Percentiles rank a stretch among this genome's conserved stretches.
Evolutionary conservation across 2,888 invertebrate species (phyloP).

Genomic region (Eudasyphora cyanicolor): DNA sequence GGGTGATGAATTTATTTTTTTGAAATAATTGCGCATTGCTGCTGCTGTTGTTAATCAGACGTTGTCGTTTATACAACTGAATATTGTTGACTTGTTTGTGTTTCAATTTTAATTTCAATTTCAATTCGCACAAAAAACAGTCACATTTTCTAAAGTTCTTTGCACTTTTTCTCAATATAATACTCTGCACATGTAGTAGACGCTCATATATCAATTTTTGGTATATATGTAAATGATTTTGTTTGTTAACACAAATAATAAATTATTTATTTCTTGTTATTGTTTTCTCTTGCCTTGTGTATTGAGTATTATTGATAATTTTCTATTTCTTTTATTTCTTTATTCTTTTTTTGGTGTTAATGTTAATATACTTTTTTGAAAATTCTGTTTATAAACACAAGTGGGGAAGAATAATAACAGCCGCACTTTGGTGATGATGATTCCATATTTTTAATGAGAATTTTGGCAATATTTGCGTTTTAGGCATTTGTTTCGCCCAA

Average conservation of each 20-base stretch:
- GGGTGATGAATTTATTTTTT: slow-evolving; percentile 23
- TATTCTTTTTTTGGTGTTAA: neutral
- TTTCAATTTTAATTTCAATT: slow-evolving; percentile 41
- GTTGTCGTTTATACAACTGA: slow-evolving; percentile 1
- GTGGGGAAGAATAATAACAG: neutral
- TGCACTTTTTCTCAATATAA: slow-evolving; percentile 51
- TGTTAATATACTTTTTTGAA: neutral
- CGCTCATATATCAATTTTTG: neutral
- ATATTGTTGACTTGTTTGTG: slow-evolving; percentile 27
- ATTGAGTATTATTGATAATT: neutral
- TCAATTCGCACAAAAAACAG: slow-evolving; percentile 35
- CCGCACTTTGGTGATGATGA: neutral
- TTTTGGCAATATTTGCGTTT: slow-evolving; percentile 25
- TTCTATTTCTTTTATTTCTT: neutral
- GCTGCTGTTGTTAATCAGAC: slow-evolving; percentile 31
- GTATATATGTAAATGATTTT: neutral
- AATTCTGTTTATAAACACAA: neutral
- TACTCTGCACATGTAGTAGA: neutral
- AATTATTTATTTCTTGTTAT: neutral
- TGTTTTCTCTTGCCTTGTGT: neutral
- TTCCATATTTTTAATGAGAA: neutral
- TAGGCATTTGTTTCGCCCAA: neutral
- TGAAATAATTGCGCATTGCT: slow-evolving; percentile 52
- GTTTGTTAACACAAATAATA: neutral
- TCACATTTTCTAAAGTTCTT: slow-evolving; percentile 64